Percentiles rank a stretch among this genome's conserved stretches.
Conservation (phyloP, 2,113 vertebrate species). For the Grus americana region DNA sequence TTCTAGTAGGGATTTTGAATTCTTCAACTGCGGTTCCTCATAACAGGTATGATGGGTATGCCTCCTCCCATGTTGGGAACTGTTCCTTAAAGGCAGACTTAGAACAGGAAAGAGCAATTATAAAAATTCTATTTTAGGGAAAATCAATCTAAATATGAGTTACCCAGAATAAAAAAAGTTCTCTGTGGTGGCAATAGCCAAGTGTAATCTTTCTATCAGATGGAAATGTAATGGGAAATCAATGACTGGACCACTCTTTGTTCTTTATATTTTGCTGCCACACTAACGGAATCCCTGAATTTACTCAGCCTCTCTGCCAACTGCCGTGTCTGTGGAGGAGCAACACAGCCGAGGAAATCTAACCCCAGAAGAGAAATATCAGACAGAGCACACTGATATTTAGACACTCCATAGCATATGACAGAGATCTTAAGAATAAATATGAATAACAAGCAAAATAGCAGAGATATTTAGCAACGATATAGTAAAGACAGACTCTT, state of each 20-base stretch:
- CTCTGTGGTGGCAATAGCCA: background rate
- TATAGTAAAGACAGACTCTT: background rate
- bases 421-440: background rate
- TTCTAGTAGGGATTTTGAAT: background rate
- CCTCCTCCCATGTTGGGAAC: background rate
- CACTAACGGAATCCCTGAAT: slow-evolving; percentile 1
- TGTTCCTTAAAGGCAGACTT: background rate
- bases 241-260: background rate
- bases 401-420: background rate
- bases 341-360: background rate
- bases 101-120: background rate
- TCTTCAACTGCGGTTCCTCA: background rate
- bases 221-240: slow-evolving; percentile 51
- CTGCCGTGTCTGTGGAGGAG: background rate
- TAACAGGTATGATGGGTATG: background rate
- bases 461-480: background rate
- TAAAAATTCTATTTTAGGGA: slow-evolving; percentile 14
- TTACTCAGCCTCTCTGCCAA: background rate
- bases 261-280: background rate
- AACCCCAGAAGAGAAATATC: background rate
- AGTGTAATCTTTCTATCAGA: background rate
- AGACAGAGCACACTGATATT: background rate
- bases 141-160: slow-evolving; percentile 29
- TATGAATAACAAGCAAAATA: background rate
- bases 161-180: slow-evolving; percentile 17